phyloP scores from a whole-genome alignment of 2,888 invertebrate genomes.

The Crepidodera aurea region DNA sequence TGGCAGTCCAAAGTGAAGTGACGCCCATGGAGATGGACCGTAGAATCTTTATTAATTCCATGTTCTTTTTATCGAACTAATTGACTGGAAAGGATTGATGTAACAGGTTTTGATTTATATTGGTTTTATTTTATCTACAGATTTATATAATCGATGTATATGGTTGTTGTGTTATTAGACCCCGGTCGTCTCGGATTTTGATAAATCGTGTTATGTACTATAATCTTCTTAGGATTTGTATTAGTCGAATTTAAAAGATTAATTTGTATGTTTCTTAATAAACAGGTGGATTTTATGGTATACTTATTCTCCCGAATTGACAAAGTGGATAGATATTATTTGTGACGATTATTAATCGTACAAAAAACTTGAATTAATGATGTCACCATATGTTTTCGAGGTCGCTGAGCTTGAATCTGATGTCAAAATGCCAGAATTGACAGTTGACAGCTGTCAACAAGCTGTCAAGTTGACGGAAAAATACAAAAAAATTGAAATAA shows the following conservation, averaged over 20 bases:
- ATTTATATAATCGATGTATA: constrained; percentile 19
- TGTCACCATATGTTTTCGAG: too few species aligned
- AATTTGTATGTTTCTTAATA: not conserved
- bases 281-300: not conserved
- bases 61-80: constrained; percentile 30
- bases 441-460: too few species aligned
- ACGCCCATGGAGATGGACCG: constrained; percentile 10
- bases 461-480: too few species aligned
- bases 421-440: too few species aligned
- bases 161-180: constrained; percentile 18
- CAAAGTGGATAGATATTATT: too few species aligned
- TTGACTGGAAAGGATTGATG: constrained; percentile 34
- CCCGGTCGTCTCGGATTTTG: constrained; percentile 1
- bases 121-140: constrained; percentile 22
- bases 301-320: too few species aligned
- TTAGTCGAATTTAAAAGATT: not conserved
- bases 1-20: not conserved
- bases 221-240: not conserved
- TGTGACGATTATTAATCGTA: too few species aligned
- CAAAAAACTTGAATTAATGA: too few species aligned
- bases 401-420: too few species aligned
- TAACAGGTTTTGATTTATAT: constrained; percentile 28
- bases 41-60: constrained; percentile 29
- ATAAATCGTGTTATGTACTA: not conserved
- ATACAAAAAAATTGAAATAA: too few species aligned